Percentiles rank a stretch among this genome's conserved stretches.
Conservation (phyloP, 2,797 vertebrate species). For the Enteromius trimaculatus region DNA sequence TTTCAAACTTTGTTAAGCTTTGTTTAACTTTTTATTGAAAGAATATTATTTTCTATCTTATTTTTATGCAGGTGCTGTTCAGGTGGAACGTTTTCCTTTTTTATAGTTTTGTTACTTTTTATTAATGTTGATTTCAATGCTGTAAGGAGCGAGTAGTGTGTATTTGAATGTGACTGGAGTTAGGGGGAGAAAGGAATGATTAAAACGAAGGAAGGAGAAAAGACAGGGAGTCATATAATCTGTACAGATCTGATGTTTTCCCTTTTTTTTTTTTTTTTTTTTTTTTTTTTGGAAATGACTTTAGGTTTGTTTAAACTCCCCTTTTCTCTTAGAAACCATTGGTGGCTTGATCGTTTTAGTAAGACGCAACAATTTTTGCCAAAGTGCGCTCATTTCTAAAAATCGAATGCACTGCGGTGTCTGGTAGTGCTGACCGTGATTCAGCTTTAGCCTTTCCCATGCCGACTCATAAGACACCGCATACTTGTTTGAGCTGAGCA, state of each 20-base stretch:
- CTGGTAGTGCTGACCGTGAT: constrained; percentile 4
- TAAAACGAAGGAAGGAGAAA: constrained; percentile 59
- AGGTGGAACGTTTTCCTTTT: constrained; percentile 70
- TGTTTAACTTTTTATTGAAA: constrained; percentile 66
- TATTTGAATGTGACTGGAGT: constrained; percentile 62
- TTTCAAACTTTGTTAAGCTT: constrained; percentile 65
- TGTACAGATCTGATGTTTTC: constrained; percentile 63
- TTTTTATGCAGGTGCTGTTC: constrained; percentile 78
- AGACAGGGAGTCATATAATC: constrained; percentile 68
- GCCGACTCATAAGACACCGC: neutral
- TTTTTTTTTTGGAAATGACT: constrained; percentile 66
- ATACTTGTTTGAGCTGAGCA: constrained; percentile 19
- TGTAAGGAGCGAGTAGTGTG: constrained; percentile 31
- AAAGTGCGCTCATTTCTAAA: constrained; percentile 62
- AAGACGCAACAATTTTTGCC: constrained; percentile 14
- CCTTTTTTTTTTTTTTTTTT: constrained; percentile 21
- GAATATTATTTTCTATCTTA: constrained; percentile 72
- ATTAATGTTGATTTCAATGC: constrained; percentile 59
- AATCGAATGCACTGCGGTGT: constrained; percentile 4
- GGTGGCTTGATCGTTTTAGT: constrained; percentile 15
- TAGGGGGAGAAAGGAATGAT: constrained; percentile 60
- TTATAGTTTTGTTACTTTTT: constrained; percentile 51
- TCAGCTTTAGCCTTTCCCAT: constrained; percentile 25
- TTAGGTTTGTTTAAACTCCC: constrained; percentile 30
- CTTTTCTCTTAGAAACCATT: constrained; percentile 4